Evolutionary conservation across 2,113 vertebrate species (phyloP).

Genomic region (Meleagris gallopavo): DNA sequence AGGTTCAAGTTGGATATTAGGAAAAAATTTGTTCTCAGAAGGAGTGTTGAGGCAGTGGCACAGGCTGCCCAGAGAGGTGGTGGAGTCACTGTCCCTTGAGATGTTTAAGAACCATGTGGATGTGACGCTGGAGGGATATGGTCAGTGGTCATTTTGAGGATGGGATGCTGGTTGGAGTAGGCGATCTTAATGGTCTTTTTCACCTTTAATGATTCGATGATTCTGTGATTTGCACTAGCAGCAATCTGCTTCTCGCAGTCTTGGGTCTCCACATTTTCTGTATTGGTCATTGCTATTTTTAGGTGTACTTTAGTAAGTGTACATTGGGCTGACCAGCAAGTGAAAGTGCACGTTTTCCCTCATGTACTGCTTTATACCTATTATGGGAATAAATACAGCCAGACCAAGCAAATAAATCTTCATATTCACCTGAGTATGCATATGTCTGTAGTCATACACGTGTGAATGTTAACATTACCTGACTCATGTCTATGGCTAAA

Average conservation of each 20-base stretch:
- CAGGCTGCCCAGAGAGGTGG: too few species aligned
- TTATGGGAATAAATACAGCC: neutral
- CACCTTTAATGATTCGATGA: too few species aligned
- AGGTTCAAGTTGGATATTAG: too few species aligned
- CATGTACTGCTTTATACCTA: neutral
- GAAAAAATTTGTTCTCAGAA: too few species aligned
- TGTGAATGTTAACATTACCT: accelerated
- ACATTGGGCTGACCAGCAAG: neutral
- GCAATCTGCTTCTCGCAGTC: neutral
- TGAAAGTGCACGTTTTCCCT: neutral
- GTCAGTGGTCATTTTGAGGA: too few species aligned
- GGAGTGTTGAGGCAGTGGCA: too few species aligned
- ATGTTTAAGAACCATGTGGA: too few species aligned
- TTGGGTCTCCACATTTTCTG: neutral
- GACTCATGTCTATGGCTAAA: neutral
- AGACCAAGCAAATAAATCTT: neutral
- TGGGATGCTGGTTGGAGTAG: too few species aligned
- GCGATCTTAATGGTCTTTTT: too few species aligned
- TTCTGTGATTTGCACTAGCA: neutral
- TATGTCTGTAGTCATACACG: accelerated
- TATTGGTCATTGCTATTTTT: neutral
- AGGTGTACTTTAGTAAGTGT: neutral
- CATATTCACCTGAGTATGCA: neutral
- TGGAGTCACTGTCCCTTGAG: too few species aligned
- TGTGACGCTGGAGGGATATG: too few species aligned